Percentiles rank a stretch among this genome's conserved stretches.
These are phyloP conservation scores for Hystrix cristata DNA, from an alignment of 2,113 vertebrate species.

Conservation along the genomic window DNA sequence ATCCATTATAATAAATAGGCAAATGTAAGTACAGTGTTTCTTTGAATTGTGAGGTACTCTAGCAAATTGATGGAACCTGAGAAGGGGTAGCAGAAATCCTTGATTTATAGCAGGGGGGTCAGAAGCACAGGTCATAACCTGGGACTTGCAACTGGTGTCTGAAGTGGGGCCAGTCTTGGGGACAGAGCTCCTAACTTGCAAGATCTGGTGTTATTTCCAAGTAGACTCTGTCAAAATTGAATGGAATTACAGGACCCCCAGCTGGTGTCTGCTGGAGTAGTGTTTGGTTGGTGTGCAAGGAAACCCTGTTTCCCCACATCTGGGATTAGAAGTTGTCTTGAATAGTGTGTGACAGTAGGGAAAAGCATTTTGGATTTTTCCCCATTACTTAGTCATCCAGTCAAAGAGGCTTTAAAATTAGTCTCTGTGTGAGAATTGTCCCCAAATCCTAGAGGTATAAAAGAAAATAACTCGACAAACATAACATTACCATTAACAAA, in stretches of 20 bases:
- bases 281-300: neutral
- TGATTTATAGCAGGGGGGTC: neutral
- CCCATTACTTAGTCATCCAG: neutral
- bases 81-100: neutral
- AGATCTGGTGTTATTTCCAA: neutral
- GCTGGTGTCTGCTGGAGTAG: too few species aligned
- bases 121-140: neutral
- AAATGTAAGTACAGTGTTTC: neutral
- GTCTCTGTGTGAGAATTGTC: neutral
- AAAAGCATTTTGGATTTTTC: neutral
- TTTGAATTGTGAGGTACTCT: neutral
- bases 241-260: neutral
- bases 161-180: neutral
- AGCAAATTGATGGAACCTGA: neutral
- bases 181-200: neutral
- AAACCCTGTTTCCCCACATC: neutral
- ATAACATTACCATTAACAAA: conserved; percentile 2
- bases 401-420: conserved; percentile 24
- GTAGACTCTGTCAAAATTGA: neutral
- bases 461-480: conserved; percentile 17
- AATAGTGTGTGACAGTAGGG: neutral
- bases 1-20: neutral
- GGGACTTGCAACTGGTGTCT: neutral
- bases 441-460: neutral
- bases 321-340: neutral